Evolutionary conservation across 53 echinoderm and acorn worm species (phyloP).

Genomic region (Apostichopus leukothele): DNA sequence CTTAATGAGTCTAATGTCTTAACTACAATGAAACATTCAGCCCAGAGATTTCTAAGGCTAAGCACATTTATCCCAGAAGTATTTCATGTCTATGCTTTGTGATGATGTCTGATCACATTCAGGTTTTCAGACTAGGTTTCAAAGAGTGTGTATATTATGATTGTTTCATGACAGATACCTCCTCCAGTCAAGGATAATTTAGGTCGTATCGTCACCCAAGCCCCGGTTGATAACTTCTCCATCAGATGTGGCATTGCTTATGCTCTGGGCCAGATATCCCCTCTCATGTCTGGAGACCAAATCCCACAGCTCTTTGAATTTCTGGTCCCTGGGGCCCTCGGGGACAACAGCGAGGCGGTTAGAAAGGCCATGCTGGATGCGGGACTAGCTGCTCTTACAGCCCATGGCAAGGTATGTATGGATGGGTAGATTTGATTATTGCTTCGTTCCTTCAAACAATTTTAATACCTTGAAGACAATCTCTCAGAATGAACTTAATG

Average conservation of each 20-base stretch:
- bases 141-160: too few relatives aligned
- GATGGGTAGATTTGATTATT: neutral
- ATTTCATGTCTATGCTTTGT: too few relatives aligned
- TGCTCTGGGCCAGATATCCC: conserved; percentile 78
- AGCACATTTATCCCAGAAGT: too few relatives aligned
- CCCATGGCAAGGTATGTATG: conserved; percentile 82
- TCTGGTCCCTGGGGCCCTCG: conserved; percentile 83
- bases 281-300: conserved; percentile 67
- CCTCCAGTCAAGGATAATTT: conserved; percentile 89
- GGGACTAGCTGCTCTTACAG: conserved; percentile 71
- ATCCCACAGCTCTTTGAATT: conserved; percentile 78
- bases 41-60: too few relatives aligned
- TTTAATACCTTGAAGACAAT: too few relatives aligned
- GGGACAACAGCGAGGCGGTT: conserved; percentile 79
- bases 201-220: conserved; percentile 77
- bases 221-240: conserved; percentile 78
- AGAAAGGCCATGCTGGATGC: conserved; percentile 85
- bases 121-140: too few relatives aligned
- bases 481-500: too few relatives aligned
- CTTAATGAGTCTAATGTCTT: too few relatives aligned
- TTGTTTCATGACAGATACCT: conserved; percentile 54
- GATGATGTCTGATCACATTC: too few relatives aligned
- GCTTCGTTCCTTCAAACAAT: too few relatives aligned
- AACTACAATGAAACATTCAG: too few relatives aligned
- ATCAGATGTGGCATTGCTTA: conserved; percentile 84